phyloP scores from a whole-genome alignment of 2,113 vertebrate species.

The Antechinus flavipes region DNA sequence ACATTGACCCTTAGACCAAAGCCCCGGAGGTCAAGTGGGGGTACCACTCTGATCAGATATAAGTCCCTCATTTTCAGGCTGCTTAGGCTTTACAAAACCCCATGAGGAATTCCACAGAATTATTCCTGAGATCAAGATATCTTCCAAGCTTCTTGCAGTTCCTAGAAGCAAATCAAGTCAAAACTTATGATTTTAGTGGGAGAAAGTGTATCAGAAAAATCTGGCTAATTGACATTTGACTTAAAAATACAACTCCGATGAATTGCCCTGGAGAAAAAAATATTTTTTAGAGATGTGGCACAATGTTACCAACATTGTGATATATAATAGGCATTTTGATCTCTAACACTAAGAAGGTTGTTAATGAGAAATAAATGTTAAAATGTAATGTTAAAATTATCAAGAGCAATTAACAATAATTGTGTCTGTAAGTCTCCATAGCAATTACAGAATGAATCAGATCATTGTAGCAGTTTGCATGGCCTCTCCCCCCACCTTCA shows the following conservation, averaged over 20 bases:
- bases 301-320: conserved; percentile 5
- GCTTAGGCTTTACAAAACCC: neutral
- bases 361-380: conserved; percentile 70
- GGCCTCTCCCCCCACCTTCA: neutral
- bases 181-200: conserved; percentile 45
- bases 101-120: neutral
- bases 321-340: conserved; percentile 49
- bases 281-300: neutral
- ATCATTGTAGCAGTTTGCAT: neutral
- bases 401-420: conserved; percentile 72
- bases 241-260: conserved; percentile 48
- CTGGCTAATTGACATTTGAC: conserved; percentile 37
- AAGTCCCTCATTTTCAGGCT: neutral
- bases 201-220: conserved; percentile 26
- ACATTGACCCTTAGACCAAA: neutral
- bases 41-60: neutral
- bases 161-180: neutral
- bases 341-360: conserved; percentile 42
- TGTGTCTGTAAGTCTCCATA: conserved; percentile 67
- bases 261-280: conserved; percentile 49
- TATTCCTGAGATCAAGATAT: no score
- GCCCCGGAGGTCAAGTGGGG: neutral
- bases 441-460: conserved; percentile 61
- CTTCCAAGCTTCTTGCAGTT: neutral
- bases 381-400: conserved; percentile 65